These are phyloP conservation scores for Drosophila trichaetosa DNA, from an alignment of 2,888 invertebrate species.

Conservation along the genomic window DNA sequence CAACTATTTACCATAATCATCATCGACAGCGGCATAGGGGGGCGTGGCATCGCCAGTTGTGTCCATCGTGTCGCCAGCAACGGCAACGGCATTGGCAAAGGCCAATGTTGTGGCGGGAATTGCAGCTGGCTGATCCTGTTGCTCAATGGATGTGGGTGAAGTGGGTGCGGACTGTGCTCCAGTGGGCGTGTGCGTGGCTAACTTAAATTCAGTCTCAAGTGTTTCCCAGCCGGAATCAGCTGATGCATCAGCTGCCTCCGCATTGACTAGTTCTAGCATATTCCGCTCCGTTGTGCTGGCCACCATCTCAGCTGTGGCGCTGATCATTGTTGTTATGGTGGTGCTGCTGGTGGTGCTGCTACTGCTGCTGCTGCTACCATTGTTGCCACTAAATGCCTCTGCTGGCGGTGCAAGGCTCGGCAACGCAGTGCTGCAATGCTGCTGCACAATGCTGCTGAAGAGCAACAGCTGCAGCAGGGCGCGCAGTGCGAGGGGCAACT, in stretches of 20 bases:
- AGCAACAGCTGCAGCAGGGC: constrained; percentile 74
- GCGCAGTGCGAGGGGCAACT: constrained; percentile 54
- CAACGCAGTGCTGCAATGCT: constrained; percentile 62
- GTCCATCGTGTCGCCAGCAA: constrained; percentile 62
- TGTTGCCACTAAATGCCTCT: constrained; percentile 2
- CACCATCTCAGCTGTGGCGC: constrained; percentile 29
- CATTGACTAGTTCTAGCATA: constrained; percentile 63
- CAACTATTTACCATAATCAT: constrained; percentile 80
- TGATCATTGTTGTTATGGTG: neutral
- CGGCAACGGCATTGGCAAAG: constrained; percentile 73
- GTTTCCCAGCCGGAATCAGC: constrained; percentile 69
- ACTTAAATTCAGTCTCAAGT: constrained; percentile 72
- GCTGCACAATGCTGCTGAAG: constrained; percentile 71
- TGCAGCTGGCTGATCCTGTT: constrained; percentile 80
- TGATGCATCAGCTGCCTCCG: constrained; percentile 16
- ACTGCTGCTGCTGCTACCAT: constrained; percentile 1
- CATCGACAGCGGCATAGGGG: constrained; percentile 81
- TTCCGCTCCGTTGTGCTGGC: constrained; percentile 33
- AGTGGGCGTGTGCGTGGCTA: constrained; percentile 51
- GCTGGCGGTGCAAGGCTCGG: constrained; percentile 43
- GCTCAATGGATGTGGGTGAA: constrained; percentile 79
- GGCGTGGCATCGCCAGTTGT: constrained; percentile 75
- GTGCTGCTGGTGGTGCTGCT: neutral
- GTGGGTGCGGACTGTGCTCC: constrained; percentile 51
- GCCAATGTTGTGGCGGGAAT: constrained; percentile 81